These are phyloP conservation scores for Coecobrya sp. DNA, from an alignment of 2,888 invertebrate species.

Conservation along the genomic window DNA sequence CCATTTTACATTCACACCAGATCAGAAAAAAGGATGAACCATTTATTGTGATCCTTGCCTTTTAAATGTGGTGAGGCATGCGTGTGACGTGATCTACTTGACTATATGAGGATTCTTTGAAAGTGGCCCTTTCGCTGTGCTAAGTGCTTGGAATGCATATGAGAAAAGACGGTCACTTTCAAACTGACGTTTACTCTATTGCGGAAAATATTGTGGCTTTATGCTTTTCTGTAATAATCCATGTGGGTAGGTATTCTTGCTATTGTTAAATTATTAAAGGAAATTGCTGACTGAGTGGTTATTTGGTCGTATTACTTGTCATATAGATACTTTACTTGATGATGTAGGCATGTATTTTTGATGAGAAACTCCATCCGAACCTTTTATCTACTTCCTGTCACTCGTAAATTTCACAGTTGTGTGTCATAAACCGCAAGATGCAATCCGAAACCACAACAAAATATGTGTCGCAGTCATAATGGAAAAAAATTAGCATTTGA, in stretches of 20 bases:
- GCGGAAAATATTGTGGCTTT: conserved; percentile 34
- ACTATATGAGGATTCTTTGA: conserved; percentile 11
- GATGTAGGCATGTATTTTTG: neutral
- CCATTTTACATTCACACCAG: neutral
- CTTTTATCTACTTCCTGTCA: neutral
- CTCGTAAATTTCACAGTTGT: conserved; percentile 35
- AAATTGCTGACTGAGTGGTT: neutral
- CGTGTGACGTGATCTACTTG: conserved; percentile 41
- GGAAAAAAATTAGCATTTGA: conserved; percentile 7
- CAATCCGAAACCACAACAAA: conserved; percentile 36
- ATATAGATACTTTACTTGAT: neutral
- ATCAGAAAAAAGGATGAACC: neutral
- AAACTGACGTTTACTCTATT: conserved; percentile 19
- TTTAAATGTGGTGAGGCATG: neutral
- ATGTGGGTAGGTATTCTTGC: neutral
- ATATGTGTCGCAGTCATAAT: neutral
- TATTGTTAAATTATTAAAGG: neutral
- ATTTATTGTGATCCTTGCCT: neutral
- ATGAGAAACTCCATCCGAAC: conserved; percentile 4
- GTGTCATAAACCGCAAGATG: conserved; percentile 46
- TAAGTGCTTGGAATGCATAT: conserved; percentile 2
- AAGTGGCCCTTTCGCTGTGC: conserved; percentile 25
- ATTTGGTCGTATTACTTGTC: neutral
- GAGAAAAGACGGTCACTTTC: neutral
- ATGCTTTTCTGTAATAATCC: conserved; percentile 24